Conservation (phyloP, 2,888 invertebrate species). For the Drosophila nigricruria region DNA sequence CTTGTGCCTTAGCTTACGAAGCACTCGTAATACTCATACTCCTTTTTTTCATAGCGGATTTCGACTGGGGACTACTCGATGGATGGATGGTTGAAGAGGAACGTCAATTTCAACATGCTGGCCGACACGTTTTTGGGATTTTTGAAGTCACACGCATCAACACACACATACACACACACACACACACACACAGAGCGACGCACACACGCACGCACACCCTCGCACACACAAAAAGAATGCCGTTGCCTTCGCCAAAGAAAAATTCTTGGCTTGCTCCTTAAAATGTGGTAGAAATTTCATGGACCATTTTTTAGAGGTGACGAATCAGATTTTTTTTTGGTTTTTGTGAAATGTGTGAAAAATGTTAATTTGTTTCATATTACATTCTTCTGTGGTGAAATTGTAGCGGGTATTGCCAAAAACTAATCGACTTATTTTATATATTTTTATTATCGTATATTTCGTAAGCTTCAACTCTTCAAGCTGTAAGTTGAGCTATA, state of each 20-base stretch:
- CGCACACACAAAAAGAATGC: constrained; percentile 20
- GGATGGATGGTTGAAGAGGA: constrained; percentile 21
- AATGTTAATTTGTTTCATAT: constrained; percentile 59
- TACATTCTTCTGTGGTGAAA: constrained; percentile 15
- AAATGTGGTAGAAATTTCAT: constrained; percentile 63
- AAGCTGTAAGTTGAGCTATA: neutral
- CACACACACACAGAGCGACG: constrained; percentile 14
- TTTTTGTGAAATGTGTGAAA: constrained; percentile 69
- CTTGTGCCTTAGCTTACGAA: constrained; percentile 18
- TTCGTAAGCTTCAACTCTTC: neutral
- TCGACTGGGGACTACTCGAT: neutral
- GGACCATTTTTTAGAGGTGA: constrained; percentile 66
- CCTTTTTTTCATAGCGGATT: constrained; percentile 10
- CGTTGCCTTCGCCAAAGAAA: constrained; percentile 57
- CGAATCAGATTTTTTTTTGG: constrained; percentile 64
- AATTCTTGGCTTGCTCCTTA: constrained; percentile 45
- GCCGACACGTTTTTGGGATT: constrained; percentile 83
- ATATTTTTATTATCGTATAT: neutral
- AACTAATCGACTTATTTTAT: neutral
- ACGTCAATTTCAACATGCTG: constrained; percentile 77
- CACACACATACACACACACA: constrained; percentile 23
- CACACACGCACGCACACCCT: constrained; percentile 20
- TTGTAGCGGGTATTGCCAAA: neutral
- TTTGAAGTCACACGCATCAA: constrained; percentile 79
- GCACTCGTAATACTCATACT: constrained; percentile 24